Base-by-base conservation (phyloP, 2,888 invertebrate genomes). In the Aelia acuminata region DNA sequence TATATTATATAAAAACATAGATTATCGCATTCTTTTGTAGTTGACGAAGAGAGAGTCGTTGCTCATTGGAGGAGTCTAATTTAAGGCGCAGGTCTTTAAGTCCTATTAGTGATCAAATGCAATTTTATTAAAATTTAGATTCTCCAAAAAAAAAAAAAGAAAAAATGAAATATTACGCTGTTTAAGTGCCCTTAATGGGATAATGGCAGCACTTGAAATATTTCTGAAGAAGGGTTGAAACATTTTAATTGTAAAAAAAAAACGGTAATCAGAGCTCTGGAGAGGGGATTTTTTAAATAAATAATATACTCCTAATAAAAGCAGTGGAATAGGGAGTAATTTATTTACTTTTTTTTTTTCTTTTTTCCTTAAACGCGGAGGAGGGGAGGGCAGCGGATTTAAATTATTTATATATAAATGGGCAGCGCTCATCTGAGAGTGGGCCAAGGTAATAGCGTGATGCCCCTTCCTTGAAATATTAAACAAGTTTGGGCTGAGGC, bases 361-460 rank as follows among this genome's bases (percentile, higher is more conserved):
- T n/a, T n/a, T n/a, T n/a, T n/a, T n/a, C 84, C 26, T 84, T 84
- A 63, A 70, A 87, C 63, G 63, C 63, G 47, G 86, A 48, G 70
- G 63, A 39, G 49, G 47, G 39, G 63, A 43, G 48, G 63, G 63
- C 26, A 35, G 63, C 11, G 87, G 87, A 87, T 87, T 88, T 88
- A 85, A 85, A 88, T 88, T 88, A 88, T 88, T 84, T 88, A 88
- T 85, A 85, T 87, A 85, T 75, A 88, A 88, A 88, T 88, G 88
- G 75, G 31, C 53, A 63, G 85, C 88, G 80, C 88, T 88, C 88
- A 86, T 87, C 87, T 87, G 87, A 87, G 87, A 87, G 87, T 87
- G 87, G 87, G 57, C 87, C 87, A 87, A 87, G 87, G 87, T 87
- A 87, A 87, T 87, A 86, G 87, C 87, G 43, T 57, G 87, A 87